Evolutionary conservation across 2,888 invertebrate genomes (phyloP).

Genomic region (Gymnosoma rotundatum): DNA sequence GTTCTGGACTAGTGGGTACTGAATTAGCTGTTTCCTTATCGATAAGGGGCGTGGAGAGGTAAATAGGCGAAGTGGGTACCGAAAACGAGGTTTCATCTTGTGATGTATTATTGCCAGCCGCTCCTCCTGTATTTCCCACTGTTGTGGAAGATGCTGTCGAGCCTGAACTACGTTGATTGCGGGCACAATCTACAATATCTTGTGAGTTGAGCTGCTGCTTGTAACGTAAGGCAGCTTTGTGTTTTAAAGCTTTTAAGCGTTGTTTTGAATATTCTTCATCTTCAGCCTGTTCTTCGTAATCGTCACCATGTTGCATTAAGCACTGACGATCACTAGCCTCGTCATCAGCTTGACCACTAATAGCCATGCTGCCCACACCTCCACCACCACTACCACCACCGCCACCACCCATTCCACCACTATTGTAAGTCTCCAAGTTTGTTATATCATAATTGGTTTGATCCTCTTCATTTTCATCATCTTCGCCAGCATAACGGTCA

Average conservation of each 20-base stretch:
- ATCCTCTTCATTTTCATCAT: constrained; percentile 79
- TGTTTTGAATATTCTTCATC: constrained; percentile 79
- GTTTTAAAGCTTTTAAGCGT: constrained; percentile 77
- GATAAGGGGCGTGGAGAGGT: constrained; percentile 82
- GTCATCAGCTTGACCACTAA: constrained; percentile 73
- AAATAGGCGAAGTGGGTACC: constrained; percentile 83
- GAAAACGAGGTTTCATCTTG: constrained; percentile 82
- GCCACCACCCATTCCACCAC: constrained; percentile 72
- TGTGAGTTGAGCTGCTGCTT: constrained; percentile 71
- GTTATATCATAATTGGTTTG: constrained; percentile 80
- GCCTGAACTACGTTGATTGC: constrained; percentile 69
- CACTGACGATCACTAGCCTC: constrained; percentile 78
- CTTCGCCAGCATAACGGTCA: constrained; percentile 75
- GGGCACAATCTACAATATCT: constrained; percentile 75
- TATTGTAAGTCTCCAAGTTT: constrained; percentile 79
- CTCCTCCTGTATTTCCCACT: constrained; percentile 77
- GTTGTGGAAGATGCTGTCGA: constrained; percentile 82
- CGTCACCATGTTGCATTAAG: constrained; percentile 72
- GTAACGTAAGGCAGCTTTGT: constrained; percentile 73
- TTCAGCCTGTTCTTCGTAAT: constrained; percentile 75
- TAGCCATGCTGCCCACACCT: constrained; percentile 42
- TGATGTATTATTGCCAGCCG: constrained; percentile 75
- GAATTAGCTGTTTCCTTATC: constrained; percentile 84
- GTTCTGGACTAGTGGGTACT: constrained; percentile 88
- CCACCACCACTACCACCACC: constrained; percentile 56